These are phyloP conservation scores for Scolopax bukidnonensis DNA, from an alignment of 2,797 vertebrate species.

Conservation along the genomic window DNA sequence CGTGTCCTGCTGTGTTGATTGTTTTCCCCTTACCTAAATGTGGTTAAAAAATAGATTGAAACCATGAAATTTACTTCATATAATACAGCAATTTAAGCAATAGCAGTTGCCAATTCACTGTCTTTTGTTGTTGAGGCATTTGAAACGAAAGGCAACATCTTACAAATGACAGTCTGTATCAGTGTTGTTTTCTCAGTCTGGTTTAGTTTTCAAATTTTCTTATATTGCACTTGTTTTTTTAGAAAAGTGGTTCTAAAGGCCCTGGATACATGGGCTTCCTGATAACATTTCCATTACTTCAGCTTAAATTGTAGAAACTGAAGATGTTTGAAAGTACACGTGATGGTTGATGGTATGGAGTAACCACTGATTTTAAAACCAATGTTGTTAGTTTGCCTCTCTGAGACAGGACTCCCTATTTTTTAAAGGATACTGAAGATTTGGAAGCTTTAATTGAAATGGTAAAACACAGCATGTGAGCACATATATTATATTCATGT, in stretches of 20 bases:
- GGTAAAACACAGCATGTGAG: not conserved
- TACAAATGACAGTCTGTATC: not conserved
- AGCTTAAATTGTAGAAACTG: not conserved
- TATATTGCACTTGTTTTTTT: not conserved
- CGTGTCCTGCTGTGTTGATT: not conserved
- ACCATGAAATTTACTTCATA: not conserved
- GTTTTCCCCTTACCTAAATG: not conserved
- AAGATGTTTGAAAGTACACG: not conserved
- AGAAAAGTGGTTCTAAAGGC: not conserved
- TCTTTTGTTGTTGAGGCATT: not conserved
- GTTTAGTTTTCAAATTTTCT: not conserved
- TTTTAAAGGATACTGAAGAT: not conserved
- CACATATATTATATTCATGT: fast-evolving
- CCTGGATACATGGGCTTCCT: not conserved
- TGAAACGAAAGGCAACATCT: not conserved
- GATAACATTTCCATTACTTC: not conserved
- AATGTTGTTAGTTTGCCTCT: not conserved
- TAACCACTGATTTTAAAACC: not conserved
- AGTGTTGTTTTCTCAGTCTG: not conserved
- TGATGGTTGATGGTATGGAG: not conserved
- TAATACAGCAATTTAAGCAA: not conserved
- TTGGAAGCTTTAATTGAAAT: not conserved
- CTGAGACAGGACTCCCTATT: not conserved
- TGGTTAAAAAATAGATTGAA: not conserved
- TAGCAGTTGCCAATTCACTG: not conserved